Conservation (phyloP, 2,888 invertebrate species). For the Deilephila porcellus region DNA sequence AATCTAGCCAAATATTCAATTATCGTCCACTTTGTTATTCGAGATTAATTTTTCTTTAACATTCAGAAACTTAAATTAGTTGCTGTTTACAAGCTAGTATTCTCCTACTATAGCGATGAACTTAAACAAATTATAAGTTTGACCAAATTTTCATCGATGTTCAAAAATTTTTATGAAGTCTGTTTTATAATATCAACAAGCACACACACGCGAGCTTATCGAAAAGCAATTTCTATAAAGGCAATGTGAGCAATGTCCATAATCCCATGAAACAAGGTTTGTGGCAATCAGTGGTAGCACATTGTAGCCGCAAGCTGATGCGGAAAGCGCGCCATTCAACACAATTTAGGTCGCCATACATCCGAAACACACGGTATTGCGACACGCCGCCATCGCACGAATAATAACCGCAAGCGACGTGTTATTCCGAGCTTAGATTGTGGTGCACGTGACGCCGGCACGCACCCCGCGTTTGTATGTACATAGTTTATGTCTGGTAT, state of each 20-base stretch:
- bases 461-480: not conserved
- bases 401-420: constrained; percentile 18
- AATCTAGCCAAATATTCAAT: too few species aligned
- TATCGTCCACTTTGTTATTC: too few species aligned
- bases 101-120: too few species aligned
- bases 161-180: too few species aligned
- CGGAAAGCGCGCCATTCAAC: constrained; percentile 38
- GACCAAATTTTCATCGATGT: too few species aligned
- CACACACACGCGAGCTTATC: too few species aligned
- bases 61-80: too few species aligned
- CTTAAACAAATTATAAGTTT: too few species aligned
- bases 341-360: constrained; percentile 44
- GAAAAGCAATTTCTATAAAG: too few species aligned
- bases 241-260: not conserved
- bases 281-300: constrained; percentile 4
- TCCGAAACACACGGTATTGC: constrained; percentile 38
- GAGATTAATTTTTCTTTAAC: too few species aligned
- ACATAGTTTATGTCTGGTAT: not conserved
- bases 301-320: constrained; percentile 34
- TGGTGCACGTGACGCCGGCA: not conserved
- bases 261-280: not conserved
- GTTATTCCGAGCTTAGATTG: not conserved
- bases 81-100: too few species aligned
- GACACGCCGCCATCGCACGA: constrained; percentile 40
- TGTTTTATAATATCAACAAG: too few species aligned